Evolutionary conservation across 2,113 vertebrate genomes (phyloP).

Genomic region (Oxyura jamaicensis): DNA sequence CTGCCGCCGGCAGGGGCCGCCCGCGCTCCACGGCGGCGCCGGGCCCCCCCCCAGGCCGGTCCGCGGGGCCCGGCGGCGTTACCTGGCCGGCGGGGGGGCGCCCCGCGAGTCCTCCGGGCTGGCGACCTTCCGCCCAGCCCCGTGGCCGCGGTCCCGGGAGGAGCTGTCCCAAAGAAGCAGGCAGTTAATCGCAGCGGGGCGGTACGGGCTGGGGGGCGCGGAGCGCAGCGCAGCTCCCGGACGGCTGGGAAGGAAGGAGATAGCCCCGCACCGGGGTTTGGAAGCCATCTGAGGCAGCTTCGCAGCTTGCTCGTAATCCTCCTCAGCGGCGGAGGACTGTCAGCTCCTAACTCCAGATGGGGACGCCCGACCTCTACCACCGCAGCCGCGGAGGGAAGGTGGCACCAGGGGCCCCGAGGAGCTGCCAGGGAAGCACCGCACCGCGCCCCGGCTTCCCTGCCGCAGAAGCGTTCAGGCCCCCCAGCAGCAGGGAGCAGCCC

Average conservation of each 20-base stretch:
- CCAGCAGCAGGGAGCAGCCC: not conserved
- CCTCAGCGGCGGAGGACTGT: rapidly evolving
- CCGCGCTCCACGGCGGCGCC: not conserved
- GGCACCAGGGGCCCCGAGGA: rapidly evolving
- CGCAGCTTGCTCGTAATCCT: not conserved
- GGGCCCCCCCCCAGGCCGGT: too few species aligned
- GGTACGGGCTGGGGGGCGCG: too few species aligned
- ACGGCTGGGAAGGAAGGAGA: not conserved
- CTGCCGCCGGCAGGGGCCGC: not conserved
- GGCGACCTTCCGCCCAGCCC: not conserved
- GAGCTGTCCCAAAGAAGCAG: not conserved
- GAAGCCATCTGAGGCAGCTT: not conserved
- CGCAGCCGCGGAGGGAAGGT: not conserved
- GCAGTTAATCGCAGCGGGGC: not conserved
- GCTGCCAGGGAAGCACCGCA: not conserved
- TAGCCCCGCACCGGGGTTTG: rapidly evolving
- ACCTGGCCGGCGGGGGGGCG: not conserved
- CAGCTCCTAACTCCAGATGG: rapidly evolving
- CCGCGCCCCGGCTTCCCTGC: rapidly evolving
- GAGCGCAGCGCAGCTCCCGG: rapidly evolving
- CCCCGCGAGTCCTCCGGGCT: not conserved
- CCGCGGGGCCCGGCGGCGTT: too few species aligned
- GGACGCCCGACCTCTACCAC: rapidly evolving
- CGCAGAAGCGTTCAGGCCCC: rapidly evolving
- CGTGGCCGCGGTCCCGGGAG: not conserved